phyloP scores from a whole-genome alignment of 2,888 invertebrate species.

The Tachina fera region DNA sequence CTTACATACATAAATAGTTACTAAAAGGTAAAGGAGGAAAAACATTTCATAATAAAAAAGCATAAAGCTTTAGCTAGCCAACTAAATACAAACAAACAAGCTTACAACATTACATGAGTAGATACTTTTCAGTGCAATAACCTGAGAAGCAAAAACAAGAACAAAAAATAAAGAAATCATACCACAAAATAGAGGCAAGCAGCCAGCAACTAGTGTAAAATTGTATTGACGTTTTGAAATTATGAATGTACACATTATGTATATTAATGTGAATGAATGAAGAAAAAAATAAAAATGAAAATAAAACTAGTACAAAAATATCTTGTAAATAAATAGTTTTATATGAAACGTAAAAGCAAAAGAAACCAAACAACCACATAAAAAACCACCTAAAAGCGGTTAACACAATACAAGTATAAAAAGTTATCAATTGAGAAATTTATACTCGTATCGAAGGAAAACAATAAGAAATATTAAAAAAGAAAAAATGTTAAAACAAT shows the following conservation, averaged over 20 bases:
- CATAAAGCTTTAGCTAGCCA: slow-evolving; percentile 54
- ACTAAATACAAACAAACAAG: not conserved
- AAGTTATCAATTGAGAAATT: slow-evolving; percentile 11
- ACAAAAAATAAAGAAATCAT: slow-evolving; percentile 1
- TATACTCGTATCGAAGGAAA: slow-evolving; percentile 5
- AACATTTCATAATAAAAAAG: slow-evolving; percentile 53
- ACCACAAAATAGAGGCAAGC: slow-evolving; percentile 12
- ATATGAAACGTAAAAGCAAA: slow-evolving; percentile 23
- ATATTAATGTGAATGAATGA: slow-evolving; percentile 41
- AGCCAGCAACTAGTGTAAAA: slow-evolving; percentile 27
- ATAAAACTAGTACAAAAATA: slow-evolving; percentile 55
- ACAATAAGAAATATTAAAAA: not conserved
- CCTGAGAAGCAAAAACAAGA: slow-evolving; percentile 39
- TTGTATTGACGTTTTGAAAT: slow-evolving; percentile 30
- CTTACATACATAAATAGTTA: not conserved
- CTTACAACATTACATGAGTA: slow-evolving; percentile 2
- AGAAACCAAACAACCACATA: slow-evolving; percentile 12
- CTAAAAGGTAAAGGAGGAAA: slow-evolving; percentile 33
- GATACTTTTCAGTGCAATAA: slow-evolving; percentile 63
- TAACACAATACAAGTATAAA: not conserved
- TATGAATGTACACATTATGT: slow-evolving; percentile 15
- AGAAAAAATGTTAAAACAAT: not conserved
- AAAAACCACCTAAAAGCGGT: slow-evolving; percentile 39
- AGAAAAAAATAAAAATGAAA: not conserved
- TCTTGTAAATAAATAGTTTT: slow-evolving; percentile 28